phyloP scores from a whole-genome alignment of 2,113 vertebrate species.

The Mungos mungo region DNA sequence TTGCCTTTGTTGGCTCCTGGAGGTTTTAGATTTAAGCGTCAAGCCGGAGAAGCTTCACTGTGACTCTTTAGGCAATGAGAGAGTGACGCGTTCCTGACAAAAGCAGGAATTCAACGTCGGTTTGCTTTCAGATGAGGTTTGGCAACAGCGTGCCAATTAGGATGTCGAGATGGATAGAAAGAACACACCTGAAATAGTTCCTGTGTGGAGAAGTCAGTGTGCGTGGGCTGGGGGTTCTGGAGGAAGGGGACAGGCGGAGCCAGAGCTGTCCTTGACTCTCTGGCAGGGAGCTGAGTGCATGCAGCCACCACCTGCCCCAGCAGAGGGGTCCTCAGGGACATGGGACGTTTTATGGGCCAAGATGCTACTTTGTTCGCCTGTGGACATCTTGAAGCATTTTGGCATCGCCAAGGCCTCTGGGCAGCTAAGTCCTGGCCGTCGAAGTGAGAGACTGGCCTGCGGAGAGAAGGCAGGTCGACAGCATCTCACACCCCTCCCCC shows the following conservation, averaged over 20 bases:
- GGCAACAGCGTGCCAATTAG: background rate
- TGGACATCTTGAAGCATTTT: background rate
- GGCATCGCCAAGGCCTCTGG: background rate
- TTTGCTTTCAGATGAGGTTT: background rate
- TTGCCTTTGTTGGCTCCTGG: background rate
- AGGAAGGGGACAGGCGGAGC: background rate
- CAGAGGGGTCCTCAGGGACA: background rate
- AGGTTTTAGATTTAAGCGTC: background rate
- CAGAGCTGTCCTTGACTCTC: background rate
- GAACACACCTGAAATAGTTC: background rate
- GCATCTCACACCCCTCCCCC: too few relatives aligned
- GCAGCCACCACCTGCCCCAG: background rate
- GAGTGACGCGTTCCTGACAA: background rate
- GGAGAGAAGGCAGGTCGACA: too few relatives aligned
- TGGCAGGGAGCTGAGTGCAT: background rate
- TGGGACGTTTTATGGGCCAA: background rate
- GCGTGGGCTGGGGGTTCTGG: background rate
- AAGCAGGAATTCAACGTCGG: background rate
- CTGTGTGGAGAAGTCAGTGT: background rate
- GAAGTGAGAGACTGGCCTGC: background rate
- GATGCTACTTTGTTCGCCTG: background rate
- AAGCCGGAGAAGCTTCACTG: background rate
- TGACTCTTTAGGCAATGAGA: background rate
- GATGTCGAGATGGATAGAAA: background rate
- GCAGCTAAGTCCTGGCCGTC: background rate